These are phyloP conservation scores for Oncorhynchus mykiss DNA, from an alignment of 2,113 vertebrate genomes.

Conservation along the genomic window DNA sequence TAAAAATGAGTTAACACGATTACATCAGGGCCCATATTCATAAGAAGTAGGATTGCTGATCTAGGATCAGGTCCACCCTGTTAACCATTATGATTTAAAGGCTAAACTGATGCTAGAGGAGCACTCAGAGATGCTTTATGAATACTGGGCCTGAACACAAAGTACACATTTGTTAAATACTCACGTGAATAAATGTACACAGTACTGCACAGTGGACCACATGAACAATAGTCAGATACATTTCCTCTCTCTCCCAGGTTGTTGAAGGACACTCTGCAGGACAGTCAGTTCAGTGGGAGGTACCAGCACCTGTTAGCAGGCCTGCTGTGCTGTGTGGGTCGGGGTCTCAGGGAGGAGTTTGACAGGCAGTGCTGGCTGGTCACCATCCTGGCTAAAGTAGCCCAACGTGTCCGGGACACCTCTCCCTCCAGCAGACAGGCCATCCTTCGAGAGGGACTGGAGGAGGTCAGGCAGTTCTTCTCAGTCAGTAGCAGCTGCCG, in stretches of 20 bases:
- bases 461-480: constrained; percentile 90
- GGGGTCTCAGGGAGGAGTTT: constrained; percentile 88
- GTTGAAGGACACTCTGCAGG: constrained; percentile 92
- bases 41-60: too few species aligned
- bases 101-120: too few species aligned
- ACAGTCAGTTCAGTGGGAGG: constrained; percentile 94
- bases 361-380: constrained; percentile 92
- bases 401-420: constrained; percentile 85
- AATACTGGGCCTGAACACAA: too few species aligned
- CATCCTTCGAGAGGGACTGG: constrained; percentile 82
- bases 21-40: too few species aligned
- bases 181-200: too few species aligned
- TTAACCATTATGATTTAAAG: too few species aligned
- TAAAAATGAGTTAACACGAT: too few species aligned
- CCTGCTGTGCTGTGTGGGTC: constrained; percentile 90
- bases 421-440: constrained; percentile 82
- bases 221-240: too few species aligned
- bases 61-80: too few species aligned
- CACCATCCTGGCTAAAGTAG: constrained; percentile 82
- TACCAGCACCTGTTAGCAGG: constrained; percentile 94
- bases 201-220: too few species aligned
- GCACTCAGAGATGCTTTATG: too few species aligned
- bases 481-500: constrained; percentile 83
- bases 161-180: too few species aligned
- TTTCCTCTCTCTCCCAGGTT: constrained; percentile 72